A percentile compares a stretch with the other conserved stretches of the same genome.
Conservation (phyloP, 2,888 invertebrate species). For the Chromoteleia sp. region DNA sequence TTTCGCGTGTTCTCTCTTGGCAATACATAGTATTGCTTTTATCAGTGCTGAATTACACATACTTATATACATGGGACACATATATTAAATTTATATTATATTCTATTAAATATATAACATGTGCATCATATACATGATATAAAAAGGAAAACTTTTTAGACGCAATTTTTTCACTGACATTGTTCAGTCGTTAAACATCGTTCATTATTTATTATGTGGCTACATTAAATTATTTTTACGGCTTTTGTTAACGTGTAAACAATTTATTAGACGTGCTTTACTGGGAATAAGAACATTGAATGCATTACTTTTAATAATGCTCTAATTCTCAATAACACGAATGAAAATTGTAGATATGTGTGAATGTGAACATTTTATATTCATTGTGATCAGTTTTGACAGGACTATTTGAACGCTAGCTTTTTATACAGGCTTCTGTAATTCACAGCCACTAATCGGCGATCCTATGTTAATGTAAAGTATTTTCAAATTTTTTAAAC, state of each 20-base stretch:
- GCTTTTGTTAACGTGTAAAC: background rate
- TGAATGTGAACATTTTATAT: conserved; percentile 14
- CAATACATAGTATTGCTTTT: conserved; percentile 58
- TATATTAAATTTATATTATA: conserved; percentile 44
- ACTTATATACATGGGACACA: conserved; percentile 57
- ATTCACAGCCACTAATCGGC: conserved; percentile 72
- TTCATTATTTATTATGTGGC: conserved; percentile 5
- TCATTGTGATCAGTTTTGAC: background rate
- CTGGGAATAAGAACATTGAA: background rate
- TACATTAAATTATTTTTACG: background rate
- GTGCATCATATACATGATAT: conserved; percentile 24
- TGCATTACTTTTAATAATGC: background rate
- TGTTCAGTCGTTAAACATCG: conserved; percentile 20
- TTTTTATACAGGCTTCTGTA: conserved; percentile 64
- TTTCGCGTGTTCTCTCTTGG: conserved; percentile 7
- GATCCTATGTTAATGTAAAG: conserved; percentile 5
- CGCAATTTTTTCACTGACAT: conserved; percentile 14
- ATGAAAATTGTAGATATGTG: conserved; percentile 5
- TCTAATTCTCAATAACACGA: background rate
- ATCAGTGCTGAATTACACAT: conserved; percentile 49
- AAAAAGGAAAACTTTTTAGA: conserved; percentile 17
- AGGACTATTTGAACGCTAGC: conserved; percentile 10
- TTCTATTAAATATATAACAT: conserved; percentile 37
- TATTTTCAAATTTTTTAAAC: background rate
- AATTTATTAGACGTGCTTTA: background rate